Conservation (phyloP, 2,797 vertebrate species). For the Rhynchonycteris naso region DNA sequence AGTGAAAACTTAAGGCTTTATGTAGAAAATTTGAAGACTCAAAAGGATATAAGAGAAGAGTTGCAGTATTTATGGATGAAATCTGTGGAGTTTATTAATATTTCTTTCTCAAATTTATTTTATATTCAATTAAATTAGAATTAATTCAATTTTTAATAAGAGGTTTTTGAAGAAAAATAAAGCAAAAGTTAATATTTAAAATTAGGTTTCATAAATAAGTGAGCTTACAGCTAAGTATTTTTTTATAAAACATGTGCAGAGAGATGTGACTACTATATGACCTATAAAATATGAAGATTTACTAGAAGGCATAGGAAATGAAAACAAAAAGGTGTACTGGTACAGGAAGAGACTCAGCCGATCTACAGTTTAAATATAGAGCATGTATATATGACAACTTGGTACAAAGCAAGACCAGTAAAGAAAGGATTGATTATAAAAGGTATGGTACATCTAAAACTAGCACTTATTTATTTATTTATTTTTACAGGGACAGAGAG, state of each 20-base stretch:
- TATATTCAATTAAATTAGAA: background rate
- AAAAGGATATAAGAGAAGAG: background rate
- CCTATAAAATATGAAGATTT: background rate
- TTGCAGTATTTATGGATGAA: background rate
- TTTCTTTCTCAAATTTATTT: background rate
- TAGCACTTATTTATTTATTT: too few species aligned
- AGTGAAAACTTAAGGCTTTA: background rate
- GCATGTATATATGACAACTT: background rate
- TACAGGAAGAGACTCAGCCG: background rate
- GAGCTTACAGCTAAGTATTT: background rate
- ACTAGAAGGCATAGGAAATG: background rate
- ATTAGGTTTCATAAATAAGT: background rate
- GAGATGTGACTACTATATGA: background rate
- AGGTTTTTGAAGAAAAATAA: background rate
- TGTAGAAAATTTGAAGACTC: background rate
- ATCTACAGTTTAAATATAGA: background rate
- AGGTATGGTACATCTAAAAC: background rate
- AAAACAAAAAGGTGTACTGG: background rate
- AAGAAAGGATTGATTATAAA: background rate
- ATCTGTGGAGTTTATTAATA: background rate
- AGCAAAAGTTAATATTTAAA: conserved; percentile 11
- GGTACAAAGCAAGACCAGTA: background rate
- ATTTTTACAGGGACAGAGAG: too few species aligned
- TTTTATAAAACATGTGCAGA: background rate
- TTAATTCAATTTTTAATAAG: background rate